These are phyloP conservation scores for Cuculus canorus DNA, from an alignment of 2,797 vertebrate species.

Conservation along the genomic window DNA sequence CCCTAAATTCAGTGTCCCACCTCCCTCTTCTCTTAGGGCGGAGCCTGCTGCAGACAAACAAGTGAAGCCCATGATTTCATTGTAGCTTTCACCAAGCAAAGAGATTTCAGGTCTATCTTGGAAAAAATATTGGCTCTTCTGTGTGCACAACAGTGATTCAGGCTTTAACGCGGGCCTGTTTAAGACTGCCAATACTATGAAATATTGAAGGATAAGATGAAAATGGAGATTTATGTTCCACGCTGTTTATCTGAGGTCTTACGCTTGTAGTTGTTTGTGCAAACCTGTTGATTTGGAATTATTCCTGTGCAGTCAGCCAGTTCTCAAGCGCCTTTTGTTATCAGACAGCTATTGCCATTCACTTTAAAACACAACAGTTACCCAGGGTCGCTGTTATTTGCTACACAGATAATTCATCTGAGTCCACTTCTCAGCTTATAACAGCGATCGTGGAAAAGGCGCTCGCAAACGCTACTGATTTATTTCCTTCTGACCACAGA, in stretches of 20 bases:
- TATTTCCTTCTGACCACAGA: background rate
- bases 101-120: background rate
- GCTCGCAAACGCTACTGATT: background rate
- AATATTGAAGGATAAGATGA: background rate
- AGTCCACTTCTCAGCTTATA: background rate
- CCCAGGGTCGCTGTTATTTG: background rate
- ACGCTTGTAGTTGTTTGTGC: background rate
- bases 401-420: too few species aligned
- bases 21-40: background rate
- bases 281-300: background rate
- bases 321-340: background rate
- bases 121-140: background rate
- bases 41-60: background rate
- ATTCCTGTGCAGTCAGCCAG: background rate
- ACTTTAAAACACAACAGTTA: background rate
- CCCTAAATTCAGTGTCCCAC: background rate
- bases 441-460: background rate
- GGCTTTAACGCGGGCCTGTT: background rate
- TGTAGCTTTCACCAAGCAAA: background rate
- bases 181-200: background rate
- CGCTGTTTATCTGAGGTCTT: background rate
- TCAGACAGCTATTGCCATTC: fast-evolving
- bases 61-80: background rate
- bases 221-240: background rate
- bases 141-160: background rate